Percentiles rank a stretch among this genome's conserved stretches.
Evolutionary conservation across 2,888 invertebrate genomes (phyloP).

Genomic region (Rotaria macrura): DNA sequence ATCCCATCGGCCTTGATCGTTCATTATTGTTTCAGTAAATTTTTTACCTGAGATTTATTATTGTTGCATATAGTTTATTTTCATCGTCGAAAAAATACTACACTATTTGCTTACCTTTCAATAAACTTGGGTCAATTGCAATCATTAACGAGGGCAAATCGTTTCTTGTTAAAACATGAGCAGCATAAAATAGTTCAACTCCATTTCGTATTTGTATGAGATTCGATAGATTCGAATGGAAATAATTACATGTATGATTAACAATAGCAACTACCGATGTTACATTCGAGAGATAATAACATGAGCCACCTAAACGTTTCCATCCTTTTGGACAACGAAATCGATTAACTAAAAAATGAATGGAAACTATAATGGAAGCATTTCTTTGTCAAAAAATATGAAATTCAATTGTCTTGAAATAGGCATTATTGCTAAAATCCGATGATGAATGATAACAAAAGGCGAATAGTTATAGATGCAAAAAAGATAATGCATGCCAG

Average conservation of each 20-base stretch:
- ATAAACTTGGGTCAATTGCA: not conserved
- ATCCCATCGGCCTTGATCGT: not conserved
- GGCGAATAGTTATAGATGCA: no score
- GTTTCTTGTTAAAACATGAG: not conserved
- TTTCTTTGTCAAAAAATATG: no score
- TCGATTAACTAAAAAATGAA: not conserved
- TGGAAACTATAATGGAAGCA: no score
- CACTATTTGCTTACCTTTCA: not conserved
- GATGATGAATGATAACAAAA: no score
- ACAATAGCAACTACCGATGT: not conserved
- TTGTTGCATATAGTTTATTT: no score
- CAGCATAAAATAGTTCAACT: not conserved
- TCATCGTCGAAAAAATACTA: no score
- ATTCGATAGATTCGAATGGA: not conserved
- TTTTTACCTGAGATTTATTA: not conserved
- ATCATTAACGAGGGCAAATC: not conserved
- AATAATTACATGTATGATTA: not conserved
- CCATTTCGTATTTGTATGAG: not conserved
- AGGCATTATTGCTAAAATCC: no score
- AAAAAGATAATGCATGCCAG: no score
- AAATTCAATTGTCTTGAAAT: no score
- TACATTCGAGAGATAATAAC: not conserved
- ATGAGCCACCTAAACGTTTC: not conserved
- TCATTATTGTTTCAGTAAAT: not conserved
- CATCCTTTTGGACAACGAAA: conserved; percentile 20